These are phyloP conservation scores for Notolepis coatsorum DNA, from an alignment of 2,797 vertebrate species.

Conservation along the genomic window DNA sequence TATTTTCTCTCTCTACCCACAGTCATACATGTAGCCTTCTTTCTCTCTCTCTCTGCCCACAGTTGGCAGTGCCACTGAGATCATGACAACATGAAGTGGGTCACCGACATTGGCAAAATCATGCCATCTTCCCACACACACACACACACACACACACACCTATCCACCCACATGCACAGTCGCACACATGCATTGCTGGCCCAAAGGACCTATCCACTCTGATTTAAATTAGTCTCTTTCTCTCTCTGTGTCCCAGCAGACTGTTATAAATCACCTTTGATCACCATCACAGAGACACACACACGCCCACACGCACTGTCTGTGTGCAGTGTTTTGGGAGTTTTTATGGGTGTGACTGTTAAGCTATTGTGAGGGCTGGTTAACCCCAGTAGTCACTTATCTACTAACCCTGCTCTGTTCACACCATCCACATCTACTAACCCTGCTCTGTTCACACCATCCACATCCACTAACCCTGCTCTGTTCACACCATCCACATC, in stretches of 20 bases:
- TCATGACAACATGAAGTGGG: slow-evolving; percentile 67
- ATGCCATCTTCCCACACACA: slow-evolving; percentile 47
- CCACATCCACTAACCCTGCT: too few relatives aligned
- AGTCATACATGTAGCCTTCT: slow-evolving; percentile 23
- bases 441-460: too few relatives aligned
- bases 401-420: too few relatives aligned
- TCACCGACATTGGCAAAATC: slow-evolving; percentile 69
- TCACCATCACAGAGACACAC: slow-evolving; percentile 47
- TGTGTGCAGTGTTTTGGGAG: too few relatives aligned
- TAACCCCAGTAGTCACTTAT: too few relatives aligned
- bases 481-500: too few relatives aligned
- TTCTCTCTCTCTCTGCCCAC: slow-evolving; percentile 19
- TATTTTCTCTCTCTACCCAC: too few relatives aligned
- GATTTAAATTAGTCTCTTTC: slow-evolving; percentile 48
- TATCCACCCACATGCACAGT: not conserved
- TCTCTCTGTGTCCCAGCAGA: slow-evolving; percentile 39
- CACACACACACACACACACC: slow-evolving; percentile 1
- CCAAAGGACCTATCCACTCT: slow-evolving; percentile 52
- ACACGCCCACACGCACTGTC: not conserved
- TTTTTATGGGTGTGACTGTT: too few relatives aligned
- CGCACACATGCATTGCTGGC: slow-evolving; percentile 27
- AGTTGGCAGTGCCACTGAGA: slow-evolving; percentile 39
- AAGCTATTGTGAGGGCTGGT: too few relatives aligned
- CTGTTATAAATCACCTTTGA: slow-evolving; percentile 51
- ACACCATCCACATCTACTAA: too few relatives aligned